phyloP scores from a whole-genome alignment of 2,797 vertebrate genomes.

The Chanos chanos region DNA sequence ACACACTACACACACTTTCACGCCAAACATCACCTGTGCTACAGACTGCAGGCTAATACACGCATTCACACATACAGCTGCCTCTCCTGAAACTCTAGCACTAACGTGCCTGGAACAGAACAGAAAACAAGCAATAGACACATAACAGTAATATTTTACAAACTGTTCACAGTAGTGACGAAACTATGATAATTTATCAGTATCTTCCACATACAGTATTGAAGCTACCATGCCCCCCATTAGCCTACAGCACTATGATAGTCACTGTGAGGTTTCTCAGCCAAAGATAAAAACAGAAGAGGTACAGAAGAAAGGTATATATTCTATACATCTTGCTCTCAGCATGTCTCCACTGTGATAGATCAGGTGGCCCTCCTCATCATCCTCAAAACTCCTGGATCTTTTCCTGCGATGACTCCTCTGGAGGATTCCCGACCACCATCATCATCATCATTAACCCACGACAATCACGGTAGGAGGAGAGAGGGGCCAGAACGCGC shows the following conservation, averaged over 20 bases:
- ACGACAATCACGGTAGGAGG: conserved; percentile 74
- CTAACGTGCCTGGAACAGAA: too few relatives aligned
- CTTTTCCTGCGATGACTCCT: conserved; percentile 89
- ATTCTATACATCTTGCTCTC: conserved; percentile 96
- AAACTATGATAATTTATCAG: conserved; percentile 25
- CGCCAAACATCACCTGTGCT: conserved; percentile 12
- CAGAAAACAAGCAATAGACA: too few relatives aligned
- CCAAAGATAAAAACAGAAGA: conserved; percentile 39
- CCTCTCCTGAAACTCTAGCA: too few relatives aligned
- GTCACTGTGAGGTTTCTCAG: conserved; percentile 18
- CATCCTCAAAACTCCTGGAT: conserved; percentile 95
- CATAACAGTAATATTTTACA: conserved; percentile 33
- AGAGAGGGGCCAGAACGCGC: conserved; percentile 80
- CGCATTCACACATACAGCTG: too few relatives aligned
- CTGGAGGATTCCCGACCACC: conserved; percentile 81
- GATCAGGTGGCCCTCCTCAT: conserved; percentile 99
- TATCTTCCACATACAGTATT: conserved; percentile 24
- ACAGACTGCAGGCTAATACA: too few relatives aligned
- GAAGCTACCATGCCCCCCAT: conserved; percentile 34
- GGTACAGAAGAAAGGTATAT: conserved; percentile 71
- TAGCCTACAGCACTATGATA: conserved; percentile 31
- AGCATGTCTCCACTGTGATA: conserved; percentile 98
- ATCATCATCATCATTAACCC: conserved; percentile 81
- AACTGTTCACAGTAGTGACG: conserved; percentile 24
- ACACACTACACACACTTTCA: not conserved